Percentiles rank a stretch among this genome's conserved stretches.
These are phyloP conservation scores for Leptopterna dolabrata DNA, from an alignment of 2,888 invertebrate genomes.

Conservation along the genomic window DNA sequence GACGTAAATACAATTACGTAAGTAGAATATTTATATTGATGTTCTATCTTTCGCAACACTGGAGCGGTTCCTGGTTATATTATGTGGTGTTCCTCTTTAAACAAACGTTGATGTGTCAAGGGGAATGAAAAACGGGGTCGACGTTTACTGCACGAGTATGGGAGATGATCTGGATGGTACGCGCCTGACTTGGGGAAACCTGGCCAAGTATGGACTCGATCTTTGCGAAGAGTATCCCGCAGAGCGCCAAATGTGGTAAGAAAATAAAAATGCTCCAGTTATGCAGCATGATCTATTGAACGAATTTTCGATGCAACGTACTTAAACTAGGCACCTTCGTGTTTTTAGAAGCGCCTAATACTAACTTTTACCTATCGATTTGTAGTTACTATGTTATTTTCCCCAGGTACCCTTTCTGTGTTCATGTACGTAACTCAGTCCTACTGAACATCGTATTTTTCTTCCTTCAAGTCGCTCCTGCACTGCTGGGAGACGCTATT, in stretches of 20 bases:
- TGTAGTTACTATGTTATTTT: background rate
- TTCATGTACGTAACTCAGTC: background rate
- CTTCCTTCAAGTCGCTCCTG: slow-evolving; percentile 34
- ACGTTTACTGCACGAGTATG: slow-evolving; percentile 35
- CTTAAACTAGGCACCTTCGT: too few relatives aligned
- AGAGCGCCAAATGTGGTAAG: slow-evolving; percentile 27
- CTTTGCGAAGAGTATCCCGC: background rate
- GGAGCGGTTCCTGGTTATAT: too few relatives aligned
- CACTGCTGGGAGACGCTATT: background rate
- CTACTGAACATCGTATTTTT: slow-evolving; percentile 12
- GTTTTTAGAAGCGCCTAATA: too few relatives aligned
- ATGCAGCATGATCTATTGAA: too few relatives aligned
- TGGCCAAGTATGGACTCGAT: slow-evolving; percentile 24
- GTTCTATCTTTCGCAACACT: too few relatives aligned
- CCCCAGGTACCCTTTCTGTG: slow-evolving; percentile 23
- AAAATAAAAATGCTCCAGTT: too few relatives aligned
- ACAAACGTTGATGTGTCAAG: background rate
- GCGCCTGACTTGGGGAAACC: background rate
- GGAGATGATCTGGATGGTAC: background rate
- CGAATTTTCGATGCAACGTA: too few relatives aligned
- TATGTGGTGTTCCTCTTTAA: too few relatives aligned
- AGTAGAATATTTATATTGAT: too few relatives aligned
- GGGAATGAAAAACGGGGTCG: slow-evolving; percentile 11
- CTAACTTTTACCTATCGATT: too few relatives aligned
- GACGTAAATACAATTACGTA: too few relatives aligned